Evolutionary conservation across 2,113 vertebrate genomes (phyloP).

Genomic region (Rhinopomastus cyanomelas): DNA sequence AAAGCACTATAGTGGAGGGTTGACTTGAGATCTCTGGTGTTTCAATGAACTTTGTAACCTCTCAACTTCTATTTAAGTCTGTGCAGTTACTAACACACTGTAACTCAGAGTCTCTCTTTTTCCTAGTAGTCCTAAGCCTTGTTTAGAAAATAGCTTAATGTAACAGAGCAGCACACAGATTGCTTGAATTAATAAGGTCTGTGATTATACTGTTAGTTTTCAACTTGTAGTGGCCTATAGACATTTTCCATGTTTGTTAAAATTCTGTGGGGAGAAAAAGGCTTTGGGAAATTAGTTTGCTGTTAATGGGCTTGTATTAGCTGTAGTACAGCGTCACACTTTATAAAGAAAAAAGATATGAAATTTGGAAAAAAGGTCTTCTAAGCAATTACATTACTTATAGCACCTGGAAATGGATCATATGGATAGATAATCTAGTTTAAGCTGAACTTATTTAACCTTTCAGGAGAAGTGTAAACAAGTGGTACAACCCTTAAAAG

Average conservation of each 20-base stretch:
- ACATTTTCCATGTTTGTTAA: background rate
- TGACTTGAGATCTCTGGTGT: background rate
- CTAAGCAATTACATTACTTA: background rate
- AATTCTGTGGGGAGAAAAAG: fast-evolving
- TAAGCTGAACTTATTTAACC: background rate
- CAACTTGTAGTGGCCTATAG: background rate
- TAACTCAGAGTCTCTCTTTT: background rate
- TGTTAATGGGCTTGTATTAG: background rate
- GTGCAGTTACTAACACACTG: background rate
- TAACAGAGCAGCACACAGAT: background rate
- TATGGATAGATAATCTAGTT: background rate
- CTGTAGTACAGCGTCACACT: background rate
- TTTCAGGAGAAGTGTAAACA: background rate
- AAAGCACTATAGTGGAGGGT: background rate
- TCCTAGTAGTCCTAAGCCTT: background rate
- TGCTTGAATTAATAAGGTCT: background rate
- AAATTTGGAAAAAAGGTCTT: background rate
- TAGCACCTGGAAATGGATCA: background rate
- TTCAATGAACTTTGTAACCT: background rate
- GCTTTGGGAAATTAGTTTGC: background rate
- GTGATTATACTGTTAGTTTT: background rate
- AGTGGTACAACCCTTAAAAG: background rate
- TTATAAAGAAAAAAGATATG: background rate
- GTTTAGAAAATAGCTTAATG: background rate
- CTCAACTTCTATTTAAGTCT: background rate